Conservation (phyloP, 2,113 vertebrate species). For the Ctenomys sociabilis region DNA sequence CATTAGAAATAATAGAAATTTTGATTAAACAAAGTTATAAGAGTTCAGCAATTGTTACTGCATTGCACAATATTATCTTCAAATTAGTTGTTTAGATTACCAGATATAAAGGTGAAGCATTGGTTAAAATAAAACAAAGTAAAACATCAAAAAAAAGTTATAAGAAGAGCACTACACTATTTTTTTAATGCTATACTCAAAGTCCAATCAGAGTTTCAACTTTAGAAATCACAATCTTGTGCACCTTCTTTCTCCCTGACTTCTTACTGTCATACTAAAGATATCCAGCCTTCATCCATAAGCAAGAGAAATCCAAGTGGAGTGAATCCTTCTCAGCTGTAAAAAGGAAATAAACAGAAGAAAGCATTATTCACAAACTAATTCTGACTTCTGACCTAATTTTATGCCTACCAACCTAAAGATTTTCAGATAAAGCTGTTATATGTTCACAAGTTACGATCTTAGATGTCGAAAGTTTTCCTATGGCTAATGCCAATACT, state of each 20-base stretch:
- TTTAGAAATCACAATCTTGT: neutral
- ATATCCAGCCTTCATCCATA: neutral
- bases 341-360: neutral
- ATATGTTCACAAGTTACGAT: neutral
- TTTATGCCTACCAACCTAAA: neutral
- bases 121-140: no score
- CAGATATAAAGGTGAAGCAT: no score
- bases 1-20: no score
- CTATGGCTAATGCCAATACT: neutral
- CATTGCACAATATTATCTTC: no score
- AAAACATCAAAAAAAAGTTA: no score
- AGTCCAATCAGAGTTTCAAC: neutral
- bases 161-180: neutral
- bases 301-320: neutral
- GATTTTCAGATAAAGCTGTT: conserved; percentile 1
- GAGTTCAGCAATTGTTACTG: no score
- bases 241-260: neutral
- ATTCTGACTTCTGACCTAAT: neutral
- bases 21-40: no score
- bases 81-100: no score
- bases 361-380: neutral
- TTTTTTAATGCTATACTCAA: no score
- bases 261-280: neutral
- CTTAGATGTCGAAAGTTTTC: neutral
- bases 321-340: neutral